A percentile compares a stretch with the other conserved stretches of the same genome.
Evolutionary conservation across 2,888 invertebrate species (phyloP).

Genomic region (Gerosis bhagava): DNA sequence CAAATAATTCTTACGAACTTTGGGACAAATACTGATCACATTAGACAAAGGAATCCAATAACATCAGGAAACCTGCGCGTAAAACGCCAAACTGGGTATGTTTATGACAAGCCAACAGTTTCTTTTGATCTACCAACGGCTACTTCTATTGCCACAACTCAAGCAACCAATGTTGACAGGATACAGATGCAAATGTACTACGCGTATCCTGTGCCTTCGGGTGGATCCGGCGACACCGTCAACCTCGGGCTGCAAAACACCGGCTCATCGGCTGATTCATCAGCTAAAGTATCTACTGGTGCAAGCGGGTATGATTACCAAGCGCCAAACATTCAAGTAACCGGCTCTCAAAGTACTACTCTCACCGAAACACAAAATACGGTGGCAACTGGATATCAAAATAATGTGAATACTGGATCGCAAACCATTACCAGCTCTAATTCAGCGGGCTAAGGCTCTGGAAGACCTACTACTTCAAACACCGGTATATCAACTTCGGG

Average conservation of each 20-base stretch:
- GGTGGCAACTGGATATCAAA: slow-evolving; percentile 27
- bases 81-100: slow-evolving; percentile 70
- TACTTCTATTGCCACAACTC: slow-evolving; percentile 51
- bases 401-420: slow-evolving; percentile 6
- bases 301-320: slow-evolving; percentile 33
- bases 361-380: slow-evolving; percentile 31
- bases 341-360: slow-evolving; percentile 35
- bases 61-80: slow-evolving; percentile 39
- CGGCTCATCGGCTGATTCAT: slow-evolving; percentile 34
- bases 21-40: not conserved
- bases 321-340: slow-evolving; percentile 28
- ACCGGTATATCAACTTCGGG: slow-evolving; percentile 16
- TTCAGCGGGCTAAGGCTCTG: slow-evolving; percentile 16
- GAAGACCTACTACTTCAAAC: no score
- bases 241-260: slow-evolving; percentile 47
- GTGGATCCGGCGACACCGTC: slow-evolving; percentile 40
- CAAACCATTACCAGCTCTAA: slow-evolving; percentile 20
- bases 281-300: slow-evolving; percentile 24
- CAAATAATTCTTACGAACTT: slow-evolving; percentile 2
- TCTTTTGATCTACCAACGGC: slow-evolving; percentile 58
- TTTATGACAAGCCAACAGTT: slow-evolving; percentile 65
- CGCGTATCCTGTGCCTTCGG: slow-evolving; percentile 61
- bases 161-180: slow-evolving; percentile 64
- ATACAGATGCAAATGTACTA: slow-evolving; percentile 69
- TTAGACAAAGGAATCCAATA: not conserved